Base-by-base conservation (phyloP, 2,888 invertebrate species). In the Drosophila tripunctata region DNA sequence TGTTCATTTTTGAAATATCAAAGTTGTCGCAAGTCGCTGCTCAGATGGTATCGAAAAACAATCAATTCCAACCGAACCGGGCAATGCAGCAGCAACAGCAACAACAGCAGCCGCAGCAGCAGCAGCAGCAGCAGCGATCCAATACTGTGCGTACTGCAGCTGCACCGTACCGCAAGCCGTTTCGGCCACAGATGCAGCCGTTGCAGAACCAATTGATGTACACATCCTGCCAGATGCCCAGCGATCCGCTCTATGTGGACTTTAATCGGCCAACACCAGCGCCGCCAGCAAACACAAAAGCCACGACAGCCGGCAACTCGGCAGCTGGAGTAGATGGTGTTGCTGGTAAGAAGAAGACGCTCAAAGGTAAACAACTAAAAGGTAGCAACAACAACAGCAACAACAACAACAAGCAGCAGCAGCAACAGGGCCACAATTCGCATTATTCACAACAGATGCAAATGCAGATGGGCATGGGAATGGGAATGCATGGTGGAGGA, bases 241-340 rank as follows among this genome's bases (percentile, higher is more conserved):
- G 90, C 61, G 91, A 91, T 80, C 90, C 91, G 2, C 90, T 91
- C 0, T 91, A 91, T 60, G 88, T 91, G 66, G 91, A 91, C 66
- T 91, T 91, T 30, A 91, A 90, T 58, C 89, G 88, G 19, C 43
- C 91, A 27, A 71, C 86, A 2, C 88, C 90, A 36, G 80, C 80
- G 17, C 41, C 47, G 4, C 40, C 27, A n/a, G 17, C 33, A 21
- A 14, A n/a, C n/a, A n/a, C n/a, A n/a, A n/a, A n/a, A n/a, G n/a
- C 27, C 33, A 24, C 50, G n/a, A 8, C 50, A 52, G 35, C 51
- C 52, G 63, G 47, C 43, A 43, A 47, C 17, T 6, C 35, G 3
- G 3, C 24, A n/a, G 1, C 40, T 3, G 52, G 44, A 1, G 0
- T 31, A 3, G 51, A 27, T 4, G 78, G 76, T 48, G 78, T 57